These are phyloP conservation scores for Drosophila mulleri DNA, from an alignment of 2,888 invertebrate species.

Conservation along the genomic window DNA sequence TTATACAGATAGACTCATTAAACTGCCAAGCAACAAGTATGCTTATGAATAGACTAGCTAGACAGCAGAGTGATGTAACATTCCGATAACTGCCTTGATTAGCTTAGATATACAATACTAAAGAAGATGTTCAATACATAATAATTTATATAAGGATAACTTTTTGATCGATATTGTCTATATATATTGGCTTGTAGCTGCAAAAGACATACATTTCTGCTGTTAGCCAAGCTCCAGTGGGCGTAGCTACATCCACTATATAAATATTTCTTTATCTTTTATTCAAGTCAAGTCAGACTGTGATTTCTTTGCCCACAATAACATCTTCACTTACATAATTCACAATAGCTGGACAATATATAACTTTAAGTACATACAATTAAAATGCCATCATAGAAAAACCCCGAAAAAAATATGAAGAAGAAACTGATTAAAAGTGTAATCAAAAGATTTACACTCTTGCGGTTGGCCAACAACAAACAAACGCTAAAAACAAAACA, in stretches of 20 bases:
- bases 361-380: slow-evolving; percentile 5
- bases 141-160: background rate
- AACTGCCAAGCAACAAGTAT: background rate
- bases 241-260: background rate
- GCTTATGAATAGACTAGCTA: background rate
- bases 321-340: background rate
- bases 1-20: slow-evolving; percentile 24
- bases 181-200: too few relatives aligned
- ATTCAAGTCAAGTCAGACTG: background rate
- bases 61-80: background rate
- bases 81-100: background rate
- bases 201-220: background rate
- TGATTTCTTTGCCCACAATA: background rate
- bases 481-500: background rate
- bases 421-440: slow-evolving; percentile 5
- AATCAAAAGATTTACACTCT: slow-evolving; percentile 8
- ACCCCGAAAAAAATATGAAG: background rate
- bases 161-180: background rate
- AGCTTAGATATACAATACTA: too few relatives aligned
- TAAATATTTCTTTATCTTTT: background rate
- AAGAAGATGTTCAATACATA: background rate
- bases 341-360: slow-evolving; percentile 1
- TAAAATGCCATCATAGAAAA: slow-evolving; percentile 6
- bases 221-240: background rate
- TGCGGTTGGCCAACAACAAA: background rate